Base-by-base conservation (phyloP, 2,113 vertebrate genomes). In the Pterophyllum scalare region DNA sequence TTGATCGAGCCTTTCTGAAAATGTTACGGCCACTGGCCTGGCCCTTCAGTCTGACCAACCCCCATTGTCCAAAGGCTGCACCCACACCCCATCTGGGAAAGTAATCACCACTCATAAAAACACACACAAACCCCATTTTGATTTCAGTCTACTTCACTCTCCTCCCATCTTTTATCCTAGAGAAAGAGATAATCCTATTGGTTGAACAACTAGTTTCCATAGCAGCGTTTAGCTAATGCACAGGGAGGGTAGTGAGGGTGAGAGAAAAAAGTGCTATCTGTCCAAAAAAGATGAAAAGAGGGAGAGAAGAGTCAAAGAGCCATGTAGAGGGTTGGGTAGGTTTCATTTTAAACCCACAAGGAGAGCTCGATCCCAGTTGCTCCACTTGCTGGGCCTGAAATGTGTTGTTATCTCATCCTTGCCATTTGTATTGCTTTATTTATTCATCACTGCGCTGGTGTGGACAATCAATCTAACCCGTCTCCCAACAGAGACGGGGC, bases 1-100 rank as follows among this genome's bases (percentile, higher is more conserved):
- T 94, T 96, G 97, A 97, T 97, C 96, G 96, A 93, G 96, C 95
- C 97, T 97, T 97, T 90, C 90, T 96, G 94, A 97, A 96, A 96
- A 96, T 95, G 95, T 96, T 96, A 95, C 94, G 95, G 96, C 80
- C 91, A 88, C 94, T 94, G 59, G 72, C 72, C 61, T 43, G 64
- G 64, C 80, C 94, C 96, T 88, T 94, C 91, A 93, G 94, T 93
- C 94, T 82, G 75, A 88, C 92, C 95, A 96, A 60, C 88, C 89
- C 91, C 90, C 91, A 79, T 83, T 81, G 85, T 80, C 81, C 83
- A 6, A 38, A 85, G 52, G 79, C 80, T 67, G 78, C 87, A 72
- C 81, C 84, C 77, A 61, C 84, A 87, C 94, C 96, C 95, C 96
- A 95, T 95, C 94, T 94, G 93, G 85, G 94, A 95, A 96, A 95